Evolutionary conservation across 1,140 invertebrate genomes (phyloP), one percentile per base, ranked within the genome.

Genomic region (Bombus soroeensis): DNA sequence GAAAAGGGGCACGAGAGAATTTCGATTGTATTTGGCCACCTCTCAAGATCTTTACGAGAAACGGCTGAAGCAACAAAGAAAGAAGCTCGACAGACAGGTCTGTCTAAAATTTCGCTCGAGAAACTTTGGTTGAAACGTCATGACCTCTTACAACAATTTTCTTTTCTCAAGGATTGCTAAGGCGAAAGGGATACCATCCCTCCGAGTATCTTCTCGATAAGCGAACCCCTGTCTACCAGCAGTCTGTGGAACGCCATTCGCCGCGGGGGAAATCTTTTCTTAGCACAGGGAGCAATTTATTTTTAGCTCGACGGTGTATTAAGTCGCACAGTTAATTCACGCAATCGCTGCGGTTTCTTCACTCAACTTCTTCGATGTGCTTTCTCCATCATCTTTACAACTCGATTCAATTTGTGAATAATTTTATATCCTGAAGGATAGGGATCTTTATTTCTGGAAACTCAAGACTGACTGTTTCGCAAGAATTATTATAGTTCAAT

Each of bases 241-340:
- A 39, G 83, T 85, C 76, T 85, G 32, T 68, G 76, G 68, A 85
- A 72, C 76, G 53, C 57, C 37, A 8, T 53, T 80, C 76, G 83
- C 77, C 83, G 53, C 83, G 83, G 53, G 82, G 83, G 83, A 85
- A 85, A 85, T 79, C 83, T 85, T 85, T 72, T 53, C 72, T 53
- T 53, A 59, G 32, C 25, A 53, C 18, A 77, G 78, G 57, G 57
- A 41, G 76, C 83, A 80, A 80, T 85, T 85, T 85, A 80, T 85
- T 85, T 85, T 85, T 85, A 53, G 10, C 68, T 68, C 77, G 64
- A 22, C 41, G 70, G 32, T 64, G 57, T 85, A 85, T 85, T 73
- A 85, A 80, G 68, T 80, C 28, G 62, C 72, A 53, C 12, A 34
- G 74, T 34, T 47, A 73, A 62, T 57, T 34, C 68, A n/a, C 47